Conservation (phyloP, 2,113 vertebrate genomes). For the Halcyon senegalensis region DNA sequence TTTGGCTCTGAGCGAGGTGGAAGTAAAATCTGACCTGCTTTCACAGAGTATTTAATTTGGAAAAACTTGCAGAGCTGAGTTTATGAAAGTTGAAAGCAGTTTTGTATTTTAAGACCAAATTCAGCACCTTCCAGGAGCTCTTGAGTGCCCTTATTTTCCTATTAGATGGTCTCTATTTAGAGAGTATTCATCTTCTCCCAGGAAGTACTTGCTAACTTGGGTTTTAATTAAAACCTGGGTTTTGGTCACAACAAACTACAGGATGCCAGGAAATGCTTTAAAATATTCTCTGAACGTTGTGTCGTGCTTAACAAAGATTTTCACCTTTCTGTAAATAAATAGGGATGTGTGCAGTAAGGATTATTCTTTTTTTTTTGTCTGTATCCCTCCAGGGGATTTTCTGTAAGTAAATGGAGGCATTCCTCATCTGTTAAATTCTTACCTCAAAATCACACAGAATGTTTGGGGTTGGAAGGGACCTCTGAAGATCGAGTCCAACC, state of each 20-base stretch:
- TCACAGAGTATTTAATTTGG: background rate
- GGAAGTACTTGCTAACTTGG: conserved; percentile 1
- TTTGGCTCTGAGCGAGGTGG: background rate
- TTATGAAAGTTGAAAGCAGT: background rate
- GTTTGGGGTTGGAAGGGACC: background rate
- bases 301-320: background rate
- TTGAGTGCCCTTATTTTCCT: conserved; percentile 13
- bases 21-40: background rate
- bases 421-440: background rate
- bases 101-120: background rate
- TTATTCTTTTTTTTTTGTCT: background rate
- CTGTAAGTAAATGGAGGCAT: background rate
- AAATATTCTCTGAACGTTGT: background rate
- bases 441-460: background rate
- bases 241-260: background rate
- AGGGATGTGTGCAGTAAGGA: background rate
- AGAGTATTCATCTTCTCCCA: conserved; percentile 29
- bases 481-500: too few relatives aligned
- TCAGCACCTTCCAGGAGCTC: conserved; percentile 10
- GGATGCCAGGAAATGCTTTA: background rate
- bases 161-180: background rate
- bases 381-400: background rate
- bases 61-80: background rate
- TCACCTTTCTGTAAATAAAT: background rate
- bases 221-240: conserved; percentile 34